A percentile compares a stretch with the other conserved stretches of the same genome.
phyloP scores from a whole-genome alignment of 2,888 invertebrate genomes.

The Dryobotodes eremita region DNA sequence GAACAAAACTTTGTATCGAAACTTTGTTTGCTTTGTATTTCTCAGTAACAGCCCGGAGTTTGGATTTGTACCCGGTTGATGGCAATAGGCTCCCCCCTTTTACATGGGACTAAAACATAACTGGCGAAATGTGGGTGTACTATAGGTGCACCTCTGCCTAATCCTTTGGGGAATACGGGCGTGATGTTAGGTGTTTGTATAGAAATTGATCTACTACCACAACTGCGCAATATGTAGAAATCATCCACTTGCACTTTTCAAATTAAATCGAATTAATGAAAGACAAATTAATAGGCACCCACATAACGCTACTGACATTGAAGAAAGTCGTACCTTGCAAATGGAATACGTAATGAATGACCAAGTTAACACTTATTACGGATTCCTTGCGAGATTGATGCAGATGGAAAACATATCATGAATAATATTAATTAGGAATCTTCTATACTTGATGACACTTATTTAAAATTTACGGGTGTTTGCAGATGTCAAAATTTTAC shows the following conservation, averaged over 20 bases:
- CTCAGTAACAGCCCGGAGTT: no score
- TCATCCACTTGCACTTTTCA: slow-evolving; percentile 43
- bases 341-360: slow-evolving; percentile 29
- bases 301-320: slow-evolving; percentile 19
- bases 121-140: no score
- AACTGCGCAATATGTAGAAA: slow-evolving; percentile 16
- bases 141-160: no score
- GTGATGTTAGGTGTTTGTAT: no score
- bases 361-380: slow-evolving; percentile 29
- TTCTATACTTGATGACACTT: neutral
- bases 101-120: no score
- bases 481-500: no score
- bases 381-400: slow-evolving; percentile 21
- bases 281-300: slow-evolving; percentile 17
- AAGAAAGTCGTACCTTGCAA: slow-evolving; percentile 40
- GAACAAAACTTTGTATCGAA: slow-evolving; percentile 6
- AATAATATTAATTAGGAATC: slow-evolving; percentile 26
- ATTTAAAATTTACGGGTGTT: no score
- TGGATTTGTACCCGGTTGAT: no score
- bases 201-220: neutral
- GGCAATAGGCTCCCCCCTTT: no score
- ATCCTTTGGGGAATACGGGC: no score
- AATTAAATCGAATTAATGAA: slow-evolving; percentile 9
- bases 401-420: slow-evolving; percentile 3
- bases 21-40: no score